phyloP scores from a whole-genome alignment of 2,113 vertebrate species.

The Embiotoca jacksoni region DNA sequence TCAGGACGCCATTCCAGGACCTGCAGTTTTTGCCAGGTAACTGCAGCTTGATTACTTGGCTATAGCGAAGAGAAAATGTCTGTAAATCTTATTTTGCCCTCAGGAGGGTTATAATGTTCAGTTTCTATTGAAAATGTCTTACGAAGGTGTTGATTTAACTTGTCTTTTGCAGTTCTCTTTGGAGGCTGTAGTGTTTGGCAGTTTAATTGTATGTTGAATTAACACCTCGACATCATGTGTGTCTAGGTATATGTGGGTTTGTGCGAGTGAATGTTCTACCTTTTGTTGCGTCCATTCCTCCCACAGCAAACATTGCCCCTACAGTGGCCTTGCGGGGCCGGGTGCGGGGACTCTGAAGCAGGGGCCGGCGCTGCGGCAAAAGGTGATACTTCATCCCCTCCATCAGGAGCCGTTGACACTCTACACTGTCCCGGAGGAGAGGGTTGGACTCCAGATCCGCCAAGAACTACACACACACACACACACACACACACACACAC shows the following conservation, averaged over 20 bases:
- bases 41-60: no score
- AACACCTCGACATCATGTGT: background rate
- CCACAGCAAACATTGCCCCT: conserved; percentile 94
- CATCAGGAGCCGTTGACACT: conserved; percentile 97
- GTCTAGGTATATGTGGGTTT: background rate
- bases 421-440: conserved; percentile 94
- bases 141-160: background rate
- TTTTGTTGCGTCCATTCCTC: conserved; percentile 98
- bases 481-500: conserved; percentile 12
- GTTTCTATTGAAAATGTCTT: no score
- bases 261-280: conserved; percentile 57
- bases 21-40: no score
- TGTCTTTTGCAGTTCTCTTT: background rate
- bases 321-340: conserved; percentile 97
- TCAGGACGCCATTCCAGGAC: no score
- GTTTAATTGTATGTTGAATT: background rate
- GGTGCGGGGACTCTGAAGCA: conserved; percentile 96
- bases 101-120: no score
- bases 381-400: conserved; percentile 99
- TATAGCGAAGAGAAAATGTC: no score
- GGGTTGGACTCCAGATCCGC: conserved; percentile 95
- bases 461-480: conserved; percentile 87
- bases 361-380: conserved; percentile 92
- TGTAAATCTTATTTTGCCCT: no score
- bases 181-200: background rate